phyloP scores from a whole-genome alignment of 2,888 invertebrate genomes.

The Mesoligia furuncula region DNA sequence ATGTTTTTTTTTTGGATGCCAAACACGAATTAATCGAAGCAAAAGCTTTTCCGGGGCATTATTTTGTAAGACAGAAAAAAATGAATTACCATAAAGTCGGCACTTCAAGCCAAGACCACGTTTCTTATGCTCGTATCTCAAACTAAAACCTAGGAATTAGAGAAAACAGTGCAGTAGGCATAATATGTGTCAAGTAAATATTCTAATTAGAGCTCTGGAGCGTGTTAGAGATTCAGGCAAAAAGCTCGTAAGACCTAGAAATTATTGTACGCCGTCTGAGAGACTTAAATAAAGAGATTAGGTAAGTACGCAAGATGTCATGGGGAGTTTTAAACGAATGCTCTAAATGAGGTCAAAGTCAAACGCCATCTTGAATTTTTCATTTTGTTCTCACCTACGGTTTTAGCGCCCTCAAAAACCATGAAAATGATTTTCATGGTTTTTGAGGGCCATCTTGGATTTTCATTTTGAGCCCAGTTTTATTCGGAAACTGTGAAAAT shows the following conservation, averaged over 20 bases:
- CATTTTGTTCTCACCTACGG: no score
- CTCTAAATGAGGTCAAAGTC: neutral
- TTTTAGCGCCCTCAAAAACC: no score
- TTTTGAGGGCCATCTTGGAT: no score
- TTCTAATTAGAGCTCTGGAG: conserved; percentile 50
- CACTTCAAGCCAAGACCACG: neutral
- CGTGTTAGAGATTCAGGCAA: neutral
- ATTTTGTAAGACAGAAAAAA: neutral
- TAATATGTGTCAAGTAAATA: conserved; percentile 60
- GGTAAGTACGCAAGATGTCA: neutral
- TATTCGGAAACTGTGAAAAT: no score
- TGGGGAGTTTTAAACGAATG: neutral
- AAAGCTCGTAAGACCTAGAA: conserved; percentile 13
- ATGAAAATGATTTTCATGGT: no score
- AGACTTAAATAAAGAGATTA: neutral
- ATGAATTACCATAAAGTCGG: neutral
- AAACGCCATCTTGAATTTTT: neutral
- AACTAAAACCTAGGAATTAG: neutral
- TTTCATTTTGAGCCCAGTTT: no score
- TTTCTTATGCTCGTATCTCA: neutral
- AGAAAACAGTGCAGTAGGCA: neutral
- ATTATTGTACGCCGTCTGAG: neutral
- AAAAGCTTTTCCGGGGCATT: neutral
- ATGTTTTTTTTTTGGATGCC: neutral
- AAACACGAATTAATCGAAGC: neutral